These are phyloP conservation scores for Borostomias antarcticus DNA, from an alignment of 2,797 vertebrate genomes.

Conservation along the genomic window DNA sequence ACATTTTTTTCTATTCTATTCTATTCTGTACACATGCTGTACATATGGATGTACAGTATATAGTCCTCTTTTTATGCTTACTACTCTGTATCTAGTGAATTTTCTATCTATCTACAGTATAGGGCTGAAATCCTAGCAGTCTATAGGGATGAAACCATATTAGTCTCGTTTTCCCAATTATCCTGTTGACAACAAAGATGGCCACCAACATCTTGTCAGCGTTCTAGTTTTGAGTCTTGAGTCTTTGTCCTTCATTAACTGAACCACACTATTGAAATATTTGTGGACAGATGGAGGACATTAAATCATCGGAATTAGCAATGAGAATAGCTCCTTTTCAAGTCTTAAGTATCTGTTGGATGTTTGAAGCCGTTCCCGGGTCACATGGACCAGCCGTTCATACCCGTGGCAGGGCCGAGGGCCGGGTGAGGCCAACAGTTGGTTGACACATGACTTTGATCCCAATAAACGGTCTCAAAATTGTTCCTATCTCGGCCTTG, in stretches of 20 bases:
- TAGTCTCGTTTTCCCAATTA: not conserved
- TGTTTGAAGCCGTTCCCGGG: not conserved
- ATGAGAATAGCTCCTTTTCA: not conserved
- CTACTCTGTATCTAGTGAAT: too few relatives aligned
- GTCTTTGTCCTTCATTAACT: not conserved
- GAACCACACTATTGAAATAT: not conserved
- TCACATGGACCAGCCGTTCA: not conserved
- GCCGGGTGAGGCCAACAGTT: conserved; percentile 34
- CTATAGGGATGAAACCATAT: too few relatives aligned
- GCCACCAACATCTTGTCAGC: not conserved
- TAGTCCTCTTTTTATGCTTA: too few relatives aligned
- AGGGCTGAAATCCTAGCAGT: too few relatives aligned
- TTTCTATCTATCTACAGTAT: too few relatives aligned
- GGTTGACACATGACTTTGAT: conserved; percentile 45
- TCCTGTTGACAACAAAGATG: conserved; percentile 2
- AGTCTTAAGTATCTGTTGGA: not conserved
- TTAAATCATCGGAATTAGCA: not conserved
- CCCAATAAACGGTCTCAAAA: conserved; percentile 33
- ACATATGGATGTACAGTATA: too few relatives aligned
- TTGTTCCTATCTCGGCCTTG: conserved; percentile 42
- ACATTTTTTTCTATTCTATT: too few relatives aligned
- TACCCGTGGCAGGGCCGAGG: not conserved
- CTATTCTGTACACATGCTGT: too few relatives aligned
- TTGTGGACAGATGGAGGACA: not conserved
- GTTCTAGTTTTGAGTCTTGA: not conserved